Evolutionary conservation across 1,140 invertebrate species (phyloP).

Genomic region (Streblospio benedicti): DNA sequence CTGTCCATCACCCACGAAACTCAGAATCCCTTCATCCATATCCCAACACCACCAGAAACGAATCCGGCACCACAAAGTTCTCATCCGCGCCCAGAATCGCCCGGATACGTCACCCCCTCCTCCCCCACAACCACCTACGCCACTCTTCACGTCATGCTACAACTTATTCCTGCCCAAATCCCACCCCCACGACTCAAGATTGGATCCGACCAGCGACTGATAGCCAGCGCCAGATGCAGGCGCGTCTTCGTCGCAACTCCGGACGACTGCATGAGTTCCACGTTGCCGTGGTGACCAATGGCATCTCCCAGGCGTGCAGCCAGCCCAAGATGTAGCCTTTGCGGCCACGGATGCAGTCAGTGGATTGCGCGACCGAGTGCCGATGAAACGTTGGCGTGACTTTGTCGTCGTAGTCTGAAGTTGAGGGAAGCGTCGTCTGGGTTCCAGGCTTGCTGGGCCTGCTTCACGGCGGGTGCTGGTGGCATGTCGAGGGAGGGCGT

Average conservation of each 20-base stretch:
- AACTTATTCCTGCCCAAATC: constrained; percentile 93
- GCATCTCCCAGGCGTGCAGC: constrained; percentile 94
- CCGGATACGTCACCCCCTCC: constrained; percentile 79
- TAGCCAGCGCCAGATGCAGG: constrained; percentile 54
- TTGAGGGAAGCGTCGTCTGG: constrained; percentile 93
- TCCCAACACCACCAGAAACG: constrained; percentile 94
- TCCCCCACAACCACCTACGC: constrained; percentile 75
- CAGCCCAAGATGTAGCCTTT: constrained; percentile 89
- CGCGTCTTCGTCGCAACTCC: constrained; percentile 71
- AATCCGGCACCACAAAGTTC: constrained; percentile 94
- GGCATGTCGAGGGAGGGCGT: constrained; percentile 95
- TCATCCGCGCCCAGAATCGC: constrained; percentile 87
- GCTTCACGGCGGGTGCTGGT: constrained; percentile 72
- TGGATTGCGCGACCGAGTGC: constrained; percentile 97
- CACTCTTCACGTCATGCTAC: constrained; percentile 83
- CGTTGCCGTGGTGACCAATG: constrained; percentile 92
- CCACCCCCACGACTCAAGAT: constrained; percentile 97
- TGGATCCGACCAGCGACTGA: constrained; percentile 63
- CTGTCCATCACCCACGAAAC: constrained; percentile 95
- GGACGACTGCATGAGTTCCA: constrained; percentile 97
- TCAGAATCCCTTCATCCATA: constrained; percentile 98
- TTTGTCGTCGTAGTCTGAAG: constrained; percentile 97
- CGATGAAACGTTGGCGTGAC: constrained; percentile 97
- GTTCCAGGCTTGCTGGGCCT: constrained; percentile 92
- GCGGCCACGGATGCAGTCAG: constrained; percentile 95